Conservation (phyloP, 2,888 invertebrate genomes). For the Diaperis boleti region DNA sequence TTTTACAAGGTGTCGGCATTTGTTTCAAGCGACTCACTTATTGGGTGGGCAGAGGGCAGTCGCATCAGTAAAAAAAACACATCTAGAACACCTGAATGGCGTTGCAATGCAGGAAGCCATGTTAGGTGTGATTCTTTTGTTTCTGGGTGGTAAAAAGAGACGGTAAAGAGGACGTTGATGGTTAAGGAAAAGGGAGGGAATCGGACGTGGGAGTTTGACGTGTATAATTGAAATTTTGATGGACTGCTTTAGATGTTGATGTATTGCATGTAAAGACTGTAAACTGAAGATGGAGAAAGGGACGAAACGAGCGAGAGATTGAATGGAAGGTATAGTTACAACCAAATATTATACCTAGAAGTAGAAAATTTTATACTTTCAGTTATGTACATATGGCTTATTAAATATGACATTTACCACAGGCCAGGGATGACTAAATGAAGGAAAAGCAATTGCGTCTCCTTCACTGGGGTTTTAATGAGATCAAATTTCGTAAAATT, state of each 20-base stretch:
- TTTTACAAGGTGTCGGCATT: conserved; percentile 62
- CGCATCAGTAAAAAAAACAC: conserved; percentile 60
- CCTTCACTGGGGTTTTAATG: too few relatives aligned
- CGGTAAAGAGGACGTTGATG: conserved; percentile 37
- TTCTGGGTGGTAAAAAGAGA: conserved; percentile 65
- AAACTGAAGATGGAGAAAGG: not conserved
- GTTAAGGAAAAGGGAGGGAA: conserved; percentile 4
- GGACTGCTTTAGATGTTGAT: conserved; percentile 55
- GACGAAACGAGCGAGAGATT: conserved; percentile 7
- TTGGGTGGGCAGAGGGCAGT: conserved; percentile 65
- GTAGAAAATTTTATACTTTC: too few relatives aligned
- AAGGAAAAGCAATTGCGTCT: too few relatives aligned
- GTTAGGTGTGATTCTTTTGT: conserved; percentile 64
- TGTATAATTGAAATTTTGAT: conserved; percentile 61
- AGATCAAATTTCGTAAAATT: too few relatives aligned
- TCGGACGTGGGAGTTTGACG: conserved; percentile 52
- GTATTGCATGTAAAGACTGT: not conserved
- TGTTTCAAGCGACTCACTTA: conserved; percentile 63
- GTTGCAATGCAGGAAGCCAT: conserved; percentile 65
- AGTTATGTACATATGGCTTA: too few relatives aligned
- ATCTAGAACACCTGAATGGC: conserved; percentile 65
- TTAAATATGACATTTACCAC: too few relatives aligned
- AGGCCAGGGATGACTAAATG: too few relatives aligned
- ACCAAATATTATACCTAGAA: too few relatives aligned
- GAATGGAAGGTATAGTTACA: not conserved